A percentile compares a stretch with the other conserved stretches of the same genome.
These are phyloP conservation scores for Penaeus indicus DNA, from an alignment of 1,140 invertebrate species.

Conservation along the genomic window DNA sequence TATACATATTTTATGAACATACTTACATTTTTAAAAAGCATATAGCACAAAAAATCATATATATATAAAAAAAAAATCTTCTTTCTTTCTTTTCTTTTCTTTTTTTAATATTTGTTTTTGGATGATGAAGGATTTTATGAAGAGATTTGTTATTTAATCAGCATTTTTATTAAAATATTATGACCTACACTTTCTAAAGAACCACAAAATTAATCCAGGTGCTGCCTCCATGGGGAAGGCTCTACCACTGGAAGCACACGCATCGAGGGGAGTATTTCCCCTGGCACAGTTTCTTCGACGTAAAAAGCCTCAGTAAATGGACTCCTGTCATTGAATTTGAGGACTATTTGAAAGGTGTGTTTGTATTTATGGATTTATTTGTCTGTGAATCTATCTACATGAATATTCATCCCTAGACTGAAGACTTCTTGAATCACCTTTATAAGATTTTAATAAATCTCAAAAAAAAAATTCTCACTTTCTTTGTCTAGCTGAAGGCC, in stretches of 20 bases:
- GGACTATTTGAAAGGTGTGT: conserved; percentile 79
- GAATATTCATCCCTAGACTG: too few relatives aligned
- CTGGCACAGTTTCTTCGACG: conserved; percentile 91
- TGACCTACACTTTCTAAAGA: neutral
- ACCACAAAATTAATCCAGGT: conserved; percentile 71
- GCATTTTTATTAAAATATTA: neutral
- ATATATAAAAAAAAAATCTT: too few relatives aligned
- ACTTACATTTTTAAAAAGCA: too few relatives aligned
- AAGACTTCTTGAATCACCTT: neutral
- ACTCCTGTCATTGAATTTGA: conserved; percentile 90
- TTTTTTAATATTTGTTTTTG: too few relatives aligned
- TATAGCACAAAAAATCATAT: too few relatives aligned
- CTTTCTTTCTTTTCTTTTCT: too few relatives aligned
- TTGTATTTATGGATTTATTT: too few relatives aligned
- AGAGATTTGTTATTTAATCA: too few relatives aligned
- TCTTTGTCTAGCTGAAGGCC: conserved; percentile 28
- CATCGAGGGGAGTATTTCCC: conserved; percentile 73
- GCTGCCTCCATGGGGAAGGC: conserved; percentile 89
- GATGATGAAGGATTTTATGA: too few relatives aligned
- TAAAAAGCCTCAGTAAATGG: conserved; percentile 83
- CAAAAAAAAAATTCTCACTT: neutral
- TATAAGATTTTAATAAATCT: neutral
- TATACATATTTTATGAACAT: too few relatives aligned
- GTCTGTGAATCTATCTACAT: too few relatives aligned
- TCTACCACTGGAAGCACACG: conserved; percentile 90